Base-by-base conservation (phyloP, 1,140 invertebrate genomes). In the Zaprionus ghesquierei region DNA sequence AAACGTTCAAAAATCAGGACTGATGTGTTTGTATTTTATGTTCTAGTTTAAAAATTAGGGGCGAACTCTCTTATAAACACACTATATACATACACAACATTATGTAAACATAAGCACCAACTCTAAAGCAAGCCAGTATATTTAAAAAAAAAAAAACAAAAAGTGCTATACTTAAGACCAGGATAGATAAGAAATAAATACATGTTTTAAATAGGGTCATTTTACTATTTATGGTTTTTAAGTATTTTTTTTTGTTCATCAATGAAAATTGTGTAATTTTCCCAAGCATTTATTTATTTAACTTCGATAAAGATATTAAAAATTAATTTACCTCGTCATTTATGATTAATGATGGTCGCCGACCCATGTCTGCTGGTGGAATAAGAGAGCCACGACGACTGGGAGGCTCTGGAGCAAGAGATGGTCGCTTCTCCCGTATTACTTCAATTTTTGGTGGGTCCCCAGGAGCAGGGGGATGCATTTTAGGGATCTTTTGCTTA, bases 291-390 rank as follows among this genome's bases (percentile, higher is more conserved):
- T 27, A 13, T 23, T 51, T 51, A n/a, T 23, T 51, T 9, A 12
- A 41, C 35, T 41, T 3, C 2, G 9, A n/a, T n/a, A n/a, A n/a
- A n/a, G n/a, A n/a, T n/a, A n/a, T n/a, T n/a, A 3, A 29, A 6
- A 13, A 38, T 38, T 38, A 20, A 58, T 92, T 93, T 95, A 98
- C 97, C 96, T 98, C 97, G 92, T 98, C 97, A 92, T 96, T 97
- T 92, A 98, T 97, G 82, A 98, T 96, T 72, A 98, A 94, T 81
- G 96, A 97, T 69, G 97, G 96, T 79, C 97, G 94, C 80, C 97
- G 94, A 77, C 95, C 96, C 92, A 95, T 95, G 92, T 96, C 96
- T 89, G 97, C 96, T 58, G 96, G 96, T 46, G 96, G 96, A 90
- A 98, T 96, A 50, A 97, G 94, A 10, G 97, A 97, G 23, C 97